Base-by-base conservation (phyloP, 2,797 vertebrate genomes). In the Alca torda region DNA sequence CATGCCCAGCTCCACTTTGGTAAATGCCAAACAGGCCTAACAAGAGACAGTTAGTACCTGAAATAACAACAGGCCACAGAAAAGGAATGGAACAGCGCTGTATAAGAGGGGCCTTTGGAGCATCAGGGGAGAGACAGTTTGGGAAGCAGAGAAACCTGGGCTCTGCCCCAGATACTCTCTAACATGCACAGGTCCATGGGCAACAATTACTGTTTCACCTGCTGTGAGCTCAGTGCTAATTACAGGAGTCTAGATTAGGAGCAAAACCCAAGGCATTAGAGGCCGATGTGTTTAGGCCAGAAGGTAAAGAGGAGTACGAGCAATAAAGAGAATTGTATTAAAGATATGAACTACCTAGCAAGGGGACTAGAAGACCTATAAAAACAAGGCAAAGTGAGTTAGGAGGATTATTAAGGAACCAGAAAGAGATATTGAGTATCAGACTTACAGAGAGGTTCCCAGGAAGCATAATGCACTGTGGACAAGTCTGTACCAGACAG, bases 271-370 rank as follows among this genome's bases (percentile, higher is more conserved):
- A 93, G 54, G 86, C 81, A 84, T 93, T 56, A 83, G 39, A 82
- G 48, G 73, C 87, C 65, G 81, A 35, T 60, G 74, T 69, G 69
- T 87, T 93, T 78, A 84, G 88, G 73, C 95, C 73, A 95, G 92
- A 91, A 96, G 80, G 86, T 74, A 93, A 93, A 93, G 79, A 94
- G 10, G 33, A 96, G 63, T 89, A 88, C 64, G 92, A 84, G 93
- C 84, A 97, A 97, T 97, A 97, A 96, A 94, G 51, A 82, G 89
- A 96, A 96, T 81, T 89, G 63, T 80, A 94, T 97, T 95, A 95
- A 96, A 97, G 72, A 84, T 95, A 96, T 92, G 94, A 95, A 95
- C 70, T 79, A 95, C 70, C 84, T 53, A 89, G 84, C 80, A 92
- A 96, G 60, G 74, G 76, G 60, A 90, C 82, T 95, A 68, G 91